Percentiles rank a stretch among this genome's conserved stretches.
Conservation (phyloP, 2,888 invertebrate genomes). For the Penaeus monodon region DNA sequence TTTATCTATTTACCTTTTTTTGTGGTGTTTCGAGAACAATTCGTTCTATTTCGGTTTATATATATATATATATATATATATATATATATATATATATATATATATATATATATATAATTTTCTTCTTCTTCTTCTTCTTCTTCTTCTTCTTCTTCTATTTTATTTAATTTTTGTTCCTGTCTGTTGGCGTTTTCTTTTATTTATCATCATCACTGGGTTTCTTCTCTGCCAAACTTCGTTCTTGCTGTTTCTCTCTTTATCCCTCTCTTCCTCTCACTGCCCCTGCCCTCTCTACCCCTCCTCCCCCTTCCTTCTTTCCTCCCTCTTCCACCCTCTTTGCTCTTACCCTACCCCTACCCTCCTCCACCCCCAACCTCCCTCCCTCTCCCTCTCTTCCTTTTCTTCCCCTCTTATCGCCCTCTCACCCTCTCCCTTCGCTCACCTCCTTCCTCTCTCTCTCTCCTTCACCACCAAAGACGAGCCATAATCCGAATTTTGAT, state of each 20-base stretch:
- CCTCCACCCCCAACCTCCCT: not conserved
- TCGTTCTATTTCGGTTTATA: not conserved
- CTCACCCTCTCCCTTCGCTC: no score
- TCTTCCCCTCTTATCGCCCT: not conserved
- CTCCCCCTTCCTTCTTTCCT: not conserved
- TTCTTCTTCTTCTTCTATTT: no score
- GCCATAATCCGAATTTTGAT: no score
- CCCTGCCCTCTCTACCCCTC: not conserved
- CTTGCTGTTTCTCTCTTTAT: not conserved
- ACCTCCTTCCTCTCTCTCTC: no score
- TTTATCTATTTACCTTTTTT: not conserved
- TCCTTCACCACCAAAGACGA: no score
- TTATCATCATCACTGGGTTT: not conserved
- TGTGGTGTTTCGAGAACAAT: not conserved
- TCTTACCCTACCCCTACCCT: not conserved
- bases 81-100: no score
- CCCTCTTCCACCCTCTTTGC: not conserved
- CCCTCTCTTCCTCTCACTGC: not conserved
- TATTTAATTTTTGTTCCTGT: not conserved
- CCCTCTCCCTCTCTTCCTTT: not conserved
- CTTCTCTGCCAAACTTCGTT: not conserved
- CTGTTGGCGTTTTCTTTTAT: not conserved
- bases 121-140: no score
- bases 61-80: no score
- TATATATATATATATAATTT: no score